Evolutionary conservation across 2,113 vertebrate species (phyloP).

Genomic region (Sphyrna mokarran): DNA sequence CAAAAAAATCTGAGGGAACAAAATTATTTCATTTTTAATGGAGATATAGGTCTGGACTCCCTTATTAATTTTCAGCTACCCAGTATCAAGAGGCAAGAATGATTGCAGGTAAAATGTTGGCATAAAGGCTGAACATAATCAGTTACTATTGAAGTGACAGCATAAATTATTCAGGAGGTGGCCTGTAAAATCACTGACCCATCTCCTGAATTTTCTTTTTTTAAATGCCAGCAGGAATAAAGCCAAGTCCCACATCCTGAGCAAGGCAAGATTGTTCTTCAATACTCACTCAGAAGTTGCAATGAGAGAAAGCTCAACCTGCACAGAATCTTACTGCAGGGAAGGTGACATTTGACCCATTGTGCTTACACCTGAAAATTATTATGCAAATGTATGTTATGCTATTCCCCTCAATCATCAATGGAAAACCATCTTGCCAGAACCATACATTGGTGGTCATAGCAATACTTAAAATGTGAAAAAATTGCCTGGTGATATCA

Average conservation of each 20-base stretch:
- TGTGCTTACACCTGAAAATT: too few relatives aligned
- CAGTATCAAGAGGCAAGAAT: background rate
- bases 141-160: background rate
- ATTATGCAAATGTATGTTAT: background rate
- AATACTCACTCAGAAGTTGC: background rate
- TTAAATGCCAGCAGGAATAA: slow-evolving; percentile 3
- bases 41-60: background rate
- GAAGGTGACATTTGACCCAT: background rate
- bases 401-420: background rate
- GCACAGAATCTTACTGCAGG: background rate
- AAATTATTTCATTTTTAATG: background rate
- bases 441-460: background rate
- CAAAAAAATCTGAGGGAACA: background rate
- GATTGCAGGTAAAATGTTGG: slow-evolving; percentile 16
- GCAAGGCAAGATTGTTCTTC: background rate
- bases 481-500: background rate
- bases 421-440: background rate
- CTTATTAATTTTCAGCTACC: background rate
- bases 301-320: background rate
- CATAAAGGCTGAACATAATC: background rate
- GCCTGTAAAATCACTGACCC: background rate
- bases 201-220: background rate
- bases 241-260: background rate
- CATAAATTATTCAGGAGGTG: background rate
- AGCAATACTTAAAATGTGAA: background rate